Conservation (phyloP, 2,113 vertebrate species). For the Piprites chloris region DNA sequence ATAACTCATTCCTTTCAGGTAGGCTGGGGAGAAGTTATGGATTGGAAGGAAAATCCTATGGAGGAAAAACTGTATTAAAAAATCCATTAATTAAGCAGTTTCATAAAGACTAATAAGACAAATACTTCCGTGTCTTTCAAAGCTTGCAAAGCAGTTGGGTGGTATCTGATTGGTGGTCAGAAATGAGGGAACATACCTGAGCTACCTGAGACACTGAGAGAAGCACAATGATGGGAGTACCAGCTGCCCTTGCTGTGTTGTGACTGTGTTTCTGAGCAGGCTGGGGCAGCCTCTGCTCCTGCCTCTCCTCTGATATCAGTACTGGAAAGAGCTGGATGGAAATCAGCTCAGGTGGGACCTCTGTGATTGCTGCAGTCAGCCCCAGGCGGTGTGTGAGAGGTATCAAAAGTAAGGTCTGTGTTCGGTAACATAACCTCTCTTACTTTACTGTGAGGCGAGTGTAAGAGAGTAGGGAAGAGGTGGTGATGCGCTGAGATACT, state of each 20-base stretch:
- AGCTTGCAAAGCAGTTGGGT: background rate
- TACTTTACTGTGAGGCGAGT: background rate
- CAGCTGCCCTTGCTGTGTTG: background rate
- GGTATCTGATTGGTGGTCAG: background rate
- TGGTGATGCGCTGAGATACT: background rate
- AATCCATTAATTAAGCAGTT: background rate
- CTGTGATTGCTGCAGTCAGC: background rate
- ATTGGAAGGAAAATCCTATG: background rate
- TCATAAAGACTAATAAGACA: background rate
- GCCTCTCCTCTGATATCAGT: background rate
- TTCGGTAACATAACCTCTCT: background rate
- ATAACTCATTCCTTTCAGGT: background rate
- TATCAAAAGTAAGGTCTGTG: background rate
- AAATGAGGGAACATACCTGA: background rate
- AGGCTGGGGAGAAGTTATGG: background rate
- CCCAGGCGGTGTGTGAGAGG: background rate
- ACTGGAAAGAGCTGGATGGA: background rate
- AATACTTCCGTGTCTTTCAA: background rate
- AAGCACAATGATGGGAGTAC: fast-evolving
- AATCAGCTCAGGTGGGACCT: background rate
- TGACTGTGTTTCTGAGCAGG: background rate
- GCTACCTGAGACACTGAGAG: background rate
- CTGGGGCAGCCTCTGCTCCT: background rate
- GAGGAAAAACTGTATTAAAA: background rate
- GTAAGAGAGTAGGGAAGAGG: background rate